These are phyloP conservation scores for Coregonus suidteri DNA, from an alignment of 2,797 vertebrate species.

Conservation along the genomic window DNA sequence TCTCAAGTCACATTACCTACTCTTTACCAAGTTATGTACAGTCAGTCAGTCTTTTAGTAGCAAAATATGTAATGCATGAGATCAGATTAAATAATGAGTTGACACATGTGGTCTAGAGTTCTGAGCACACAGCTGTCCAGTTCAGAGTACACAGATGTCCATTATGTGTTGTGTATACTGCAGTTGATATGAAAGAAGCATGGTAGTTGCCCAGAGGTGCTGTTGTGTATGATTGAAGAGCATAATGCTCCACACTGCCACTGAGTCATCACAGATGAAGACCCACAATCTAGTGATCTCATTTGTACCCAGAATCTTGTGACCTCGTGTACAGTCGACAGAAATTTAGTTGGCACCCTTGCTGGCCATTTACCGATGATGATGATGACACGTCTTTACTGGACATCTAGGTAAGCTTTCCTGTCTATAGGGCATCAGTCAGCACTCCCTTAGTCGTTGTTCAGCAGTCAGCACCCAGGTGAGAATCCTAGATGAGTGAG, in stretches of 20 bases:
- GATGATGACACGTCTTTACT: neutral
- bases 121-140: neutral
- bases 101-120: neutral
- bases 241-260: neutral
- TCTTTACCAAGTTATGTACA: constrained; percentile 8
- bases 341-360: neutral
- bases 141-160: neutral
- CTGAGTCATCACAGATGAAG: neutral
- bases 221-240: neutral
- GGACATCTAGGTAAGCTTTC: neutral
- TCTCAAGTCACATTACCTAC: neutral
- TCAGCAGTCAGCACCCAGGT: neutral
- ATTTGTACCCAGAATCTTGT: neutral
- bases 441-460: neutral
- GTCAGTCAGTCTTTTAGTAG: neutral
- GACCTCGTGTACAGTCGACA: neutral
- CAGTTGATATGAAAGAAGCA: neutral
- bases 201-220: neutral
- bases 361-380: neutral
- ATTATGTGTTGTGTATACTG: neutral
- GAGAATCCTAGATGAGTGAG: neutral
- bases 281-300: neutral
- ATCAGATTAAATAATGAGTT: neutral
- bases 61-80: neutral
- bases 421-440: neutral